A percentile compares a stretch with the other conserved stretches of the same genome.
These are phyloP conservation scores for Nemotelus pantherinus DNA, from an alignment of 2,888 invertebrate species.

Conservation along the genomic window DNA sequence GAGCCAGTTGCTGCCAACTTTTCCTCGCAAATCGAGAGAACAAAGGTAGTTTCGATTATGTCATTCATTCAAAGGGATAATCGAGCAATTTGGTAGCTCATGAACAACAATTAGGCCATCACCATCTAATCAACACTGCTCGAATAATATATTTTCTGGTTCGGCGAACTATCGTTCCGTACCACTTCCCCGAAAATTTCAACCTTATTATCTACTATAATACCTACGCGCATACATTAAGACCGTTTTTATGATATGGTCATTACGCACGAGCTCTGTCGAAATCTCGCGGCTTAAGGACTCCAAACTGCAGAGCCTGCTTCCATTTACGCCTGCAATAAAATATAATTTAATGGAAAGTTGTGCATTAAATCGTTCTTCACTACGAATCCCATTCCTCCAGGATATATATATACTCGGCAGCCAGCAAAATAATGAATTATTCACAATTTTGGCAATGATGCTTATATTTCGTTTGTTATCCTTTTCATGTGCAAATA, in stretches of 20 bases:
- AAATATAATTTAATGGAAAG: constrained; percentile 42
- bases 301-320: neutral
- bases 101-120: neutral
- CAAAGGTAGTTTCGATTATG: no score
- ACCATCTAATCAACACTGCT: neutral
- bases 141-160: neutral
- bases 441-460: constrained; percentile 7
- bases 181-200: neutral
- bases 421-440: constrained; percentile 4
- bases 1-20: no score
- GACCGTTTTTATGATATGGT: neutral
- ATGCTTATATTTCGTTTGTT: constrained; percentile 22
- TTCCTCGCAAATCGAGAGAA: no score
- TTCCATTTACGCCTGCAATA: constrained; percentile 39
- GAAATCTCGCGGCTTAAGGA: neutral
- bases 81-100: neutral
- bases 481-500: constrained; percentile 20
- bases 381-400: neutral
- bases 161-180: no score
- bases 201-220: no score
- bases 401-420: constrained; percentile 30
- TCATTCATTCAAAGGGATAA: neutral
- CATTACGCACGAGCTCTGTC: neutral
- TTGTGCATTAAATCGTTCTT: constrained; percentile 31
- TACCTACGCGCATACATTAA: no score